Evolutionary conservation across 2,113 vertebrate genomes (phyloP).

Genomic region (Zingel zingel): DNA sequence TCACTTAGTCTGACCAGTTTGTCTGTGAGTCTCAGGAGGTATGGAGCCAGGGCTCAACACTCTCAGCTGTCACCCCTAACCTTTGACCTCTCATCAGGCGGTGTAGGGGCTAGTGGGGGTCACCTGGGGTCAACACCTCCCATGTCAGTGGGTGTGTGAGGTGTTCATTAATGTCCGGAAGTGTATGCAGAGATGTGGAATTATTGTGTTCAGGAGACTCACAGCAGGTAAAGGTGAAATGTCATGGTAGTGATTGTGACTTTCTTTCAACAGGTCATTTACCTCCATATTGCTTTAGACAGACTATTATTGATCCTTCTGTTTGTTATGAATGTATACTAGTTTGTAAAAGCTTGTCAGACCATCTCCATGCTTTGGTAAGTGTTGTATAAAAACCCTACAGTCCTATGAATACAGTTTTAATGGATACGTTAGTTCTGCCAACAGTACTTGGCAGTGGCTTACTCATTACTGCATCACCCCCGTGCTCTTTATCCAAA

Average conservation of each 20-base stretch:
- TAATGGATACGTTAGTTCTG: slow-evolving; percentile 9
- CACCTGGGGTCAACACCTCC: slow-evolving; percentile 52
- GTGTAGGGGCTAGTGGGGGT: slow-evolving; percentile 20
- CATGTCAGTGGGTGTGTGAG: slow-evolving; percentile 46
- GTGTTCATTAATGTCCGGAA: slow-evolving; percentile 55
- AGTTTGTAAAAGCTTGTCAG: neutral
- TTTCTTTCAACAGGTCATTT: neutral
- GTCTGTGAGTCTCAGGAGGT: slow-evolving; percentile 35
- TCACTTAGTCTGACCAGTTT: slow-evolving; percentile 24
- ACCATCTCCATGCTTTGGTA: slow-evolving; percentile 14
- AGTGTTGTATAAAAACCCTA: slow-evolving; percentile 6
- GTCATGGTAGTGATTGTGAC: neutral
- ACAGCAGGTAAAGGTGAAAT: slow-evolving; percentile 13
- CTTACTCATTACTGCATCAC: slow-evolving; percentile 24
- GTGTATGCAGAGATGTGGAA: slow-evolving; percentile 12
- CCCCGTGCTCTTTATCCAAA: neutral
- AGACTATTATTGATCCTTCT: neutral
- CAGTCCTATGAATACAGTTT: slow-evolving; percentile 29
- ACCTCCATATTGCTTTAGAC: neutral
- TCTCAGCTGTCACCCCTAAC: slow-evolving; percentile 69
- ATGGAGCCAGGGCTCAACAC: slow-evolving; percentile 62
- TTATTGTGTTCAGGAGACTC: slow-evolving; percentile 35
- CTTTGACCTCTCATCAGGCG: slow-evolving; percentile 65
- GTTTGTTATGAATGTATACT: neutral
- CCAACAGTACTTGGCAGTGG: slow-evolving; percentile 43